These are phyloP conservation scores for Anthoscopus minutus DNA, from an alignment of 2,113 vertebrate species.

Conservation along the genomic window DNA sequence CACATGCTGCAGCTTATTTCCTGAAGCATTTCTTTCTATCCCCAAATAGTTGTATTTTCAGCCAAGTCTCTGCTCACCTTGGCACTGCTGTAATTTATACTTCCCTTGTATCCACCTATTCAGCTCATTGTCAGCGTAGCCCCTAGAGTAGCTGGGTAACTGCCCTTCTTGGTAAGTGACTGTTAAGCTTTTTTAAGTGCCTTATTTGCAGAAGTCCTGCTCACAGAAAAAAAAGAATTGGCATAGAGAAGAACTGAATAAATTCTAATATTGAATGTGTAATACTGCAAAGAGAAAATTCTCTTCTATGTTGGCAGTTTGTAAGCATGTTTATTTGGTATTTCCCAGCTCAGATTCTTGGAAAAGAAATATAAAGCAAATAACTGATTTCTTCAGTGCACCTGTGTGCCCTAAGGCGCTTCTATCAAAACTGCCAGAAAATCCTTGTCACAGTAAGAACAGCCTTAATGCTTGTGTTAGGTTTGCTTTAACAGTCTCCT, in stretches of 20 bases:
- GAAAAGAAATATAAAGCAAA: not conserved
- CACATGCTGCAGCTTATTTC: not conserved
- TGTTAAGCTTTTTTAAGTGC: not conserved
- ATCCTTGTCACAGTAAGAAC: not conserved
- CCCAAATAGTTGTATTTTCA: not conserved
- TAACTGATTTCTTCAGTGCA: not conserved
- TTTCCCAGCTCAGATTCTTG: not conserved
- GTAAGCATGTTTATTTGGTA: not conserved
- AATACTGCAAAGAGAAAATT: not conserved
- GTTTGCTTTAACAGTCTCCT: not conserved
- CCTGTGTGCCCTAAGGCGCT: not conserved
- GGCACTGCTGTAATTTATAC: not conserved
- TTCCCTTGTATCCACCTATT: not conserved
- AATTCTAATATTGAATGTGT: not conserved
- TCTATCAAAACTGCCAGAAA: not conserved
- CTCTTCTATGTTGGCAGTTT: too few relatives aligned
- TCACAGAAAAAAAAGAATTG: not conserved
- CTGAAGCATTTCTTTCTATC: not conserved
- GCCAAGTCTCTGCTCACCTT: not conserved
- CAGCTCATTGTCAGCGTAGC: not conserved
- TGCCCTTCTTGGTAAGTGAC: not conserved
- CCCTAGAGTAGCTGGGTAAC: not conserved
- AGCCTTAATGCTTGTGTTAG: not conserved
- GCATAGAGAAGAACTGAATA: not conserved
- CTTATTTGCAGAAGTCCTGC: not conserved